Conservation (phyloP, 2,113 vertebrate genomes). For the Oostethus manadensis region DNA sequence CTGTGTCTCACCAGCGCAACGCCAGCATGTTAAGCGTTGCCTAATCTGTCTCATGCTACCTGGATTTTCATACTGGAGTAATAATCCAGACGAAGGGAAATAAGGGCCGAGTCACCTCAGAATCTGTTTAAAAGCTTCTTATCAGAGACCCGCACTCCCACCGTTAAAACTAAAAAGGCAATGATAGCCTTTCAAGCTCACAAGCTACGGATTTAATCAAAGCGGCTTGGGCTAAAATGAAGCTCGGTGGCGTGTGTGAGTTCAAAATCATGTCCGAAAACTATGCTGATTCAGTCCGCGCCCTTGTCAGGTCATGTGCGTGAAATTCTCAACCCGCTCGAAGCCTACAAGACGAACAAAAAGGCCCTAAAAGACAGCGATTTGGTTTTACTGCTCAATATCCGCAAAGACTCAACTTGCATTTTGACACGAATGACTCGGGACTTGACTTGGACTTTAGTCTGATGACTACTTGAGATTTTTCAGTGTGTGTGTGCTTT, state of each 20-base stretch:
- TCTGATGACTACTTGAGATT: too few species aligned
- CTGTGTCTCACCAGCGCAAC: conserved; percentile 58
- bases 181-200: conserved; percentile 57
- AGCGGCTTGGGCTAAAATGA: conserved; percentile 35
- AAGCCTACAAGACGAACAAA: background rate
- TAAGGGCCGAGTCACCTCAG: conserved; percentile 54
- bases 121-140: conserved; percentile 66
- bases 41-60: conserved; percentile 70
- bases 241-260: conserved; percentile 18
- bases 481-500: too few species aligned
- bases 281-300: conserved; percentile 6
- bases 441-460: too few species aligned
- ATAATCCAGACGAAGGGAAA: conserved; percentile 58
- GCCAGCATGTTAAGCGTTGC: conserved; percentile 58
- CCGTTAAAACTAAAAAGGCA: conserved; percentile 45
- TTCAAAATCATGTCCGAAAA: conserved; percentile 25
- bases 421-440: too few species aligned
- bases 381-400: background rate
- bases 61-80: conserved; percentile 70
- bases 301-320: background rate
- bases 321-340: background rate
- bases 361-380: background rate
- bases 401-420: too few species aligned
- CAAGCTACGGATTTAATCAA: conserved; percentile 59
- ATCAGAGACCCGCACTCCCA: conserved; percentile 57